Base-by-base conservation (phyloP, 2,113 vertebrate genomes). In the Phasianus colchicus region DNA sequence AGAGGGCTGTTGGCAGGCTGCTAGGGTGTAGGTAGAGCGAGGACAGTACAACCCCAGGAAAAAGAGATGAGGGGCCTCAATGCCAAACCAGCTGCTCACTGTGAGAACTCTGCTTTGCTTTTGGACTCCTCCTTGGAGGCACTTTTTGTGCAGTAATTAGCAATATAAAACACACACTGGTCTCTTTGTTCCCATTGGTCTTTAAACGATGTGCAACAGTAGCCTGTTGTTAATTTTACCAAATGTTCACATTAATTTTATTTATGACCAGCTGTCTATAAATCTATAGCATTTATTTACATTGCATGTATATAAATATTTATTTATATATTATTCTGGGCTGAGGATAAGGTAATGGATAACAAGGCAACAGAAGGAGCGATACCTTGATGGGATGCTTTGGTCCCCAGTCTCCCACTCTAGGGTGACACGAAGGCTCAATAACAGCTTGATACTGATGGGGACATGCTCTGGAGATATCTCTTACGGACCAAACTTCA, bases 181-280 rank as follows among this genome's bases (percentile, higher is more conserved):
- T n/a, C 72, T 58, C 74, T 90, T 74, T 70, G 72, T 75, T 91
- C 84, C 87, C 90, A 57, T 82, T 86, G 83, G 90, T 24, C 64
- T 72, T 13, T 70, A 67, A 91, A 58, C 38, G 72, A 94, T 50
- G 77, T 6, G 11, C 71, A 45, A 29, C 72, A 54, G 67, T 57
- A 21, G 81, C 48, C 74, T 5, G 13, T 48, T 81, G 90, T 86
- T 83, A 52, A 79, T 86, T 93, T 91, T 57, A 74, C 82, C 77
- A 86, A 93, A 67, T 67, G 69, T 75, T 91, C 69, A 1, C 77
- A 89, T 95, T 92, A 88, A 88, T 91, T 92, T 86, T 70, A 67
- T 91, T 91, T 40, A 76, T 73, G 52, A 36, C 36, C 77, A 86
- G 82, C 73, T 90, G 72, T 43, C 81, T 64, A 6, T 29, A 55